Evolutionary conservation across 2,888 invertebrate genomes (phyloP), one percentile per base, ranked within the genome.

Genomic region (Nemotelus nigrinus): DNA sequence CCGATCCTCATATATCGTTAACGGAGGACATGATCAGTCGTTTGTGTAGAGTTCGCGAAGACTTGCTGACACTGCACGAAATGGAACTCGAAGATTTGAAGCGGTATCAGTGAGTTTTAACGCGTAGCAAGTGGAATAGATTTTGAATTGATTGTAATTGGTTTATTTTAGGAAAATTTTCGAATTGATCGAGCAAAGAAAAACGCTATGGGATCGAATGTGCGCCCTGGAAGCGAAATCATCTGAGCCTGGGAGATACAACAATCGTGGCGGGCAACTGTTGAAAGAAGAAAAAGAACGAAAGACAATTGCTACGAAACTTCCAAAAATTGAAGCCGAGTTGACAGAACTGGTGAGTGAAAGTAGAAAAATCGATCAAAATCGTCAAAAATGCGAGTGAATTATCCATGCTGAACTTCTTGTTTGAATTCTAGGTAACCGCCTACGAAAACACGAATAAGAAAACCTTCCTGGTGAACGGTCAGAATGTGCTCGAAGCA

Each of bases 261-360:
- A 95, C 82, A 96, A 97, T 86, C 90, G 97, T 55, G 96, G 97
- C 0, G 96, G 97, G 0, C 93, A 94, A 81, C 87, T 97, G 4
- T 87, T 97, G 1, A 90, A 91, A 74, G 97, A 97, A 84, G 97
- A 97, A 85, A 95, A 93, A 82, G 94, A 95, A 83, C 88, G 96
- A n/a, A 96, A 95, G 84, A 89, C 90, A 6, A 90, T 96, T 7
- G 89, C 90, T 53, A 93, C 88, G 80, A 89, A 92, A 87, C 86
- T 95, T 71, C 94, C 95, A 0, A 92, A 93, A 86, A 90, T 94
- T 60, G 94, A 94, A 85, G 89, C 89, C 0, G 90, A 92, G 83
- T 87, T 95, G 0, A 87, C 87, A 2, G 87, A 89, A 0, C 81
- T 92, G 72, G 90, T 86, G 2, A 79, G 63, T 55, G 41, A n/a